A percentile compares a stretch with the other conserved stretches of the same genome.
These are phyloP conservation scores for Drosophila anomalata DNA, from an alignment of 2,888 invertebrate genomes.

Conservation along the genomic window DNA sequence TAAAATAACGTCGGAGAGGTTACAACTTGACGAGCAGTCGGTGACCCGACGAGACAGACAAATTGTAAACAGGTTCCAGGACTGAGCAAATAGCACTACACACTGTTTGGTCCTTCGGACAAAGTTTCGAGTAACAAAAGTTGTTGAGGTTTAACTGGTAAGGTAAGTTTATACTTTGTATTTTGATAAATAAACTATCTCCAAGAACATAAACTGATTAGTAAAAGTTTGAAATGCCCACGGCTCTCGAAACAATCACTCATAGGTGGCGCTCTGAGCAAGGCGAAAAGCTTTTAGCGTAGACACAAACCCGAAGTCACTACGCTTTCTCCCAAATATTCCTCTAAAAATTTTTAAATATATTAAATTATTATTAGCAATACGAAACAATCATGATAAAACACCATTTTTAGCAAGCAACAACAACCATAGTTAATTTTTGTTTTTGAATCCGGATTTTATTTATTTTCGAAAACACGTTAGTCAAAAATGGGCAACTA, in stretches of 20 bases:
- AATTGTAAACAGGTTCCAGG: constrained; percentile 43
- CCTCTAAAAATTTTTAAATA: neutral
- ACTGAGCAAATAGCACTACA: constrained; percentile 6
- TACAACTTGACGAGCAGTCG: constrained; percentile 8
- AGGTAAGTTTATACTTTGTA: neutral
- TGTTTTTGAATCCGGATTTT: neutral
- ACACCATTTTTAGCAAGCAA: constrained; percentile 25
- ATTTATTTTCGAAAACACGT: constrained; percentile 24
- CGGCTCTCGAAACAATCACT: constrained; percentile 6
- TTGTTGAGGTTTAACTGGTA: neutral
- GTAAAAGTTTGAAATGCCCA: neutral
- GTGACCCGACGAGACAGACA: constrained; percentile 32
- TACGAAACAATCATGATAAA: neutral
- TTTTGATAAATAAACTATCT: neutral
- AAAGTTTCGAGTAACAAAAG: constrained; percentile 22
- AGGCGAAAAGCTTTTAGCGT: constrained; percentile 15
- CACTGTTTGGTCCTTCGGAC: constrained; percentile 4
- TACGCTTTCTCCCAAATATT: neutral
- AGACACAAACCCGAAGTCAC: constrained; percentile 26
- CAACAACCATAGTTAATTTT: constrained; percentile 16
- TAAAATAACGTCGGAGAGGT: constrained; percentile 7
- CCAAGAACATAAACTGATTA: neutral
- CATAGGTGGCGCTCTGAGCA: neutral
- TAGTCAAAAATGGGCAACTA: constrained; percentile 13
- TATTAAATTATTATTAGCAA: neutral